A percentile compares a stretch with the other conserved stretches of the same genome.
Evolutionary conservation across 1,140 invertebrate genomes (phyloP).

Genomic region (Eueides isabella): DNA sequence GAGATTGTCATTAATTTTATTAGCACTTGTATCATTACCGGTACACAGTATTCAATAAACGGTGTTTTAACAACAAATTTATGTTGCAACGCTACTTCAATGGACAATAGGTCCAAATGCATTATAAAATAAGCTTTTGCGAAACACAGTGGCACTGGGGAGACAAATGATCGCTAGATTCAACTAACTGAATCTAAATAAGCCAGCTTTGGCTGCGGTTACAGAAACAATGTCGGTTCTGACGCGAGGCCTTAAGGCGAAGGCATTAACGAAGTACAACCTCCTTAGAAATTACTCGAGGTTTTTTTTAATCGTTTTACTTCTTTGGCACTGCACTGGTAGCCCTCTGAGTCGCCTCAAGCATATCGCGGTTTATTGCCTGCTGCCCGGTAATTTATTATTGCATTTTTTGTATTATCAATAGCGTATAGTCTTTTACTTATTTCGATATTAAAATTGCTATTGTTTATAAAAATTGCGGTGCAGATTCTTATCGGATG

Average conservation of each 20-base stretch:
- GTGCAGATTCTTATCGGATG: constrained; percentile 59
- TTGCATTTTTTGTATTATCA: constrained; percentile 82
- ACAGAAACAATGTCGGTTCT: constrained; percentile 78
- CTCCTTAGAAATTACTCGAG: constrained; percentile 79
- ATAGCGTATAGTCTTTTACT: constrained; percentile 70
- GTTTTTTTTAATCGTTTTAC: constrained; percentile 67
- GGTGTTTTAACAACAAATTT: constrained; percentile 37
- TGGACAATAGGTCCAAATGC: constrained; percentile 32
- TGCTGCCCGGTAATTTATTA: constrained; percentile 77
- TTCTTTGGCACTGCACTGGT: constrained; percentile 72
- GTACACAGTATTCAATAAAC: constrained; percentile 14
- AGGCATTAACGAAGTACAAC: constrained; percentile 79
- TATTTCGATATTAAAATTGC: constrained; percentile 78
- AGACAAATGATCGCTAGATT: constrained; percentile 52
- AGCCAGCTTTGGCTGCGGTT: constrained; percentile 43
- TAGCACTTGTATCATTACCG: constrained; percentile 26
- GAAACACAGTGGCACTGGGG: constrained; percentile 43
- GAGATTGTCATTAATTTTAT: constrained; percentile 21
- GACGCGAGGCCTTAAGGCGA: constrained; percentile 74
- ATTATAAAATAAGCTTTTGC: constrained; percentile 29
- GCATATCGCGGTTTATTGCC: constrained; percentile 79
- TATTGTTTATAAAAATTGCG: constrained; percentile 80
- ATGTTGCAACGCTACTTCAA: constrained; percentile 31
- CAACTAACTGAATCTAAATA: constrained; percentile 46
- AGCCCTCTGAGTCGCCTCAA: constrained; percentile 73